These are phyloP conservation scores for Balanococcus diminutus DNA, from an alignment of 2,888 invertebrate genomes.

Conservation along the genomic window DNA sequence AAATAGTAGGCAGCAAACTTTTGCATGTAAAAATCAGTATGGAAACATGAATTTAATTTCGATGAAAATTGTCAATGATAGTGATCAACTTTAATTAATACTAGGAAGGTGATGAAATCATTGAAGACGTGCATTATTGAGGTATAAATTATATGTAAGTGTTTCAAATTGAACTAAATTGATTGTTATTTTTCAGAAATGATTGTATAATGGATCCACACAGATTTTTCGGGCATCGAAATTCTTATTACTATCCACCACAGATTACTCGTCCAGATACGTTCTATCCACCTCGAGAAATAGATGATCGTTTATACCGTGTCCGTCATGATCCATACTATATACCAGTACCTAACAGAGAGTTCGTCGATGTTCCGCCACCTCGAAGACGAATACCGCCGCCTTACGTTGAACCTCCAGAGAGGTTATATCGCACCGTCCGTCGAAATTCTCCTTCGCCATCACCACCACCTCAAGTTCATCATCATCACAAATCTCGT, in stretches of 20 bases:
- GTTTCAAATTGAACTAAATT: background rate
- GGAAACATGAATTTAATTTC: background rate
- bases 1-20: background rate
- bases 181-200: conserved; percentile 28
- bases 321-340: conserved; percentile 45
- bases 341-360: conserved; percentile 44
- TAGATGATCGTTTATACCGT: conserved; percentile 44
- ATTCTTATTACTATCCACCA: conserved; percentile 39
- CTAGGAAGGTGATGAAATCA: background rate
- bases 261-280: conserved; percentile 31
- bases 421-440: conserved; percentile 45
- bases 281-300: conserved; percentile 46
- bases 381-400: conserved; percentile 43
- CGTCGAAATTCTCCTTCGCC: conserved; percentile 33
- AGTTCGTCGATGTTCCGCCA: conserved; percentile 45
- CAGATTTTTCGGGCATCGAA: conserved; percentile 49
- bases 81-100: background rate
- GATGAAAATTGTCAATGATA: background rate
- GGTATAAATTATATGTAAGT: background rate
- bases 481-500: conserved; percentile 50
- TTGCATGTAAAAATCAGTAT: background rate
- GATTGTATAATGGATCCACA: conserved; percentile 48
- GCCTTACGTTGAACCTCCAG: conserved; percentile 28
- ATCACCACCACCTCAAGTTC: conserved; percentile 39
- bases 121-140: no score